Conservation (phyloP, 2,888 invertebrate species). For the Sminthurinus aureus region DNA sequence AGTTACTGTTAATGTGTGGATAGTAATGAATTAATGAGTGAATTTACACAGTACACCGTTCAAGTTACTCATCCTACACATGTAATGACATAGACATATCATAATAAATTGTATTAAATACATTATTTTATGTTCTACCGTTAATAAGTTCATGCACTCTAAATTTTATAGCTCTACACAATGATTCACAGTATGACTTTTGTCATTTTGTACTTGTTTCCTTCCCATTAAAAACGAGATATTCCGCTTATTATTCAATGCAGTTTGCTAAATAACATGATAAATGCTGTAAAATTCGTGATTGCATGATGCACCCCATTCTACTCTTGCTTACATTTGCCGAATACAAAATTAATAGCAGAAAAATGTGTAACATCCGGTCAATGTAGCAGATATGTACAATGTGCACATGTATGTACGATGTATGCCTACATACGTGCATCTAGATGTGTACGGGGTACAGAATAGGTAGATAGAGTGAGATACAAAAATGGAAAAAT, state of each 20-base stretch:
- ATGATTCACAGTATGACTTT: background rate
- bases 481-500: no score
- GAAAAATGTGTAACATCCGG: slow-evolving; percentile 2
- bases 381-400: background rate
- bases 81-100: no score
- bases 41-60: no score
- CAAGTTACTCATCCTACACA: no score
- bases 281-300: background rate
- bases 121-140: no score
- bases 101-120: no score
- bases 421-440: background rate
- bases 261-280: background rate
- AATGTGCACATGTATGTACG: background rate
- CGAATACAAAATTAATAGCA: background rate
- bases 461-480: no score
- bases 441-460: no score
- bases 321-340: background rate
- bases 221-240: background rate
- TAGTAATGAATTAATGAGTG: slow-evolving; percentile 10
- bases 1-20: background rate
- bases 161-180: no score
- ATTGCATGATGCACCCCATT: background rate
- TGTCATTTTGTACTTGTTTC: background rate
- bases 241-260: no score
- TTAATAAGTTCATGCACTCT: no score